These are phyloP conservation scores for Gorsachius magnificus DNA, from an alignment of 2,797 vertebrate species.

Conservation along the genomic window DNA sequence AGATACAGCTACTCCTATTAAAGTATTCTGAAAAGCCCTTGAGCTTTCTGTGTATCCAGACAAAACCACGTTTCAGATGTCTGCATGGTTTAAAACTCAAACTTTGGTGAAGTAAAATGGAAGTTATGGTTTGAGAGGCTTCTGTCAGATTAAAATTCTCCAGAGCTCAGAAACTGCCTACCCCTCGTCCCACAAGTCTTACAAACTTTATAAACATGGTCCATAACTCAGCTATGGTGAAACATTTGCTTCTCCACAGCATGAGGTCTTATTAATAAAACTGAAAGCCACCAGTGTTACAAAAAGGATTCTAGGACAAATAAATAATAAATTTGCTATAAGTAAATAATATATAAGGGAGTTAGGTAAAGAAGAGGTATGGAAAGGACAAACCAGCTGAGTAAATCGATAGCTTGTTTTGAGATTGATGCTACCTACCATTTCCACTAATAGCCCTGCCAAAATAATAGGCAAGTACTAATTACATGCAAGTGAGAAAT, in stretches of 20 bases:
- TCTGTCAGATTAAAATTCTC: background rate
- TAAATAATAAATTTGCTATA: background rate
- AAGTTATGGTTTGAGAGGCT: background rate
- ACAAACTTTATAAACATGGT: no score
- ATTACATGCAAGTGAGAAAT: background rate
- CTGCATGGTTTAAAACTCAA: background rate
- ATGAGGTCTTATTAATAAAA: background rate
- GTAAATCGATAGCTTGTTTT: background rate
- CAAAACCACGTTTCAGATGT: background rate
- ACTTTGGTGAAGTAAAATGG: background rate
- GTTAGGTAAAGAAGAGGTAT: background rate
- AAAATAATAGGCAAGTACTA: background rate
- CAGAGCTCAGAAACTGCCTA: no score
- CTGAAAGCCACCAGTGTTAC: background rate
- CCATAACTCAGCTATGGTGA: background rate
- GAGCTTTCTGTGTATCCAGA: background rate
- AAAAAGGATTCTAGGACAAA: background rate
- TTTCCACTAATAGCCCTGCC: background rate
- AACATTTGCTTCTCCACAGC: background rate
- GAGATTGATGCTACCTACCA: background rate
- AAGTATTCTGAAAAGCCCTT: background rate
- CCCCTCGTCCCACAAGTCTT: no score
- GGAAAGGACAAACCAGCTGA: background rate
- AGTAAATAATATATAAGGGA: background rate
- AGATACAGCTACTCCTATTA: background rate